Conservation (phyloP, 2,113 vertebrate species). For the Paracanthobrama guichenoti region DNA sequence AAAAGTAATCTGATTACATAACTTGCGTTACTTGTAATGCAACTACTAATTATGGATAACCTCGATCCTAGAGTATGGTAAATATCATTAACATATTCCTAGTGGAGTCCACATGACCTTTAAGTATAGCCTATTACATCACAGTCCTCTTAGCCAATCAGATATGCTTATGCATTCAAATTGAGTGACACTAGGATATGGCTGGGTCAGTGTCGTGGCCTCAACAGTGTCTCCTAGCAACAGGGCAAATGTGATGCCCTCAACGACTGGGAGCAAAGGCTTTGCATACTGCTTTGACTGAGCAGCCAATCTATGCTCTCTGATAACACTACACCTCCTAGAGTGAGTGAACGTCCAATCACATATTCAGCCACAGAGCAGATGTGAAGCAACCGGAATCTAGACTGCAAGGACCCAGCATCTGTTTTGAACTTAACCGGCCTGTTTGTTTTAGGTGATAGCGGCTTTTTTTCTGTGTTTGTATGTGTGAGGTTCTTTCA, state of each 20-base stretch:
- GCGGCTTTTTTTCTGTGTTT: not conserved
- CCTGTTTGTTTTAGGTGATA: not conserved
- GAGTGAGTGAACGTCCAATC: not conserved
- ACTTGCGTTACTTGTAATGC: too few relatives aligned
- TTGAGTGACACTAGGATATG: conserved; percentile 61
- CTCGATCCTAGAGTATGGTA: not conserved
- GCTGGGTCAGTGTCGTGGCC: conserved; percentile 57
- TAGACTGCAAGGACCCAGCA: not conserved
- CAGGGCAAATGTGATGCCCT: conserved; percentile 45
- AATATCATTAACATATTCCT: not conserved
- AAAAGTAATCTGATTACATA: too few relatives aligned
- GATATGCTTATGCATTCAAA: conserved; percentile 37
- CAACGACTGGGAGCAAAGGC: conserved; percentile 28
- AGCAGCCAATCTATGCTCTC: conserved; percentile 15
- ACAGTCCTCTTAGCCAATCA: conserved; percentile 57
- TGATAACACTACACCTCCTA: conserved; percentile 7
- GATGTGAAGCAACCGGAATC: not conserved
- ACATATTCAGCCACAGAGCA: not conserved
- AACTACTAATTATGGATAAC: not conserved
- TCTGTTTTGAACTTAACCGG: not conserved
- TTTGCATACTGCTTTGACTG: conserved; percentile 59
- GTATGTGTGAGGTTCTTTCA: not conserved
- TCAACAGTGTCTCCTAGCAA: conserved; percentile 62
- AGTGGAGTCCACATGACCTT: conserved; percentile 57
- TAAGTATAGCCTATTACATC: conserved; percentile 50